These are phyloP conservation scores for Mycteria americana DNA, from an alignment of 2,797 vertebrate species.

Conservation along the genomic window DNA sequence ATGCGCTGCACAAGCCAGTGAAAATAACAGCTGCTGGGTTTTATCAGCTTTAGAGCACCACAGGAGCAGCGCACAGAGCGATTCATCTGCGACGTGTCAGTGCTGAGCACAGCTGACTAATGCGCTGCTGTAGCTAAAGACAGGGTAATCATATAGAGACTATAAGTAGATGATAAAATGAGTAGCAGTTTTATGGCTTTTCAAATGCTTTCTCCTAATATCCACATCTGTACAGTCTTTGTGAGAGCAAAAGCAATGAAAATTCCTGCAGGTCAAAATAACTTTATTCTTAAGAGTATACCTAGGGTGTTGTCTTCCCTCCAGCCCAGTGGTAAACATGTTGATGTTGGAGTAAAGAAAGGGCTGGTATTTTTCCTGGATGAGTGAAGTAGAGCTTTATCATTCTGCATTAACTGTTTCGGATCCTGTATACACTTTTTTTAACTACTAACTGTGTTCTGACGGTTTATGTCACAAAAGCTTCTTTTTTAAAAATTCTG, in stretches of 20 bases:
- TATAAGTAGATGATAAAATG: conserved; percentile 28
- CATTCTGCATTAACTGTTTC: conserved; percentile 33
- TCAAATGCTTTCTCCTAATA: background rate
- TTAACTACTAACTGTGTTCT: background rate
- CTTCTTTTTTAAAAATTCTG: background rate
- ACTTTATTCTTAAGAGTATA: conserved; percentile 59
- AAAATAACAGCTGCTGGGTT: conserved; percentile 64
- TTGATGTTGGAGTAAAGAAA: conserved; percentile 55
- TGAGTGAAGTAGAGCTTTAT: conserved; percentile 1
- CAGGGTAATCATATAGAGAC: background rate
- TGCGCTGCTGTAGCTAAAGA: background rate
- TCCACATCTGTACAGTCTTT: conserved; percentile 41
- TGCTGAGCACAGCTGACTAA: conserved; percentile 8
- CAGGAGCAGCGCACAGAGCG: background rate
- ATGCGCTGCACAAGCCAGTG: conserved; percentile 6
- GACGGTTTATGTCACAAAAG: background rate
- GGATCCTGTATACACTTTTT: background rate
- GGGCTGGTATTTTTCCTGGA: conserved; percentile 23
- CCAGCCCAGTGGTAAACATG: conserved; percentile 45
- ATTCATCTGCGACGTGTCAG: background rate
- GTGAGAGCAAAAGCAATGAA: conserved; percentile 27
- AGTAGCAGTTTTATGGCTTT: conserved; percentile 9
- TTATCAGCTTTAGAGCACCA: conserved; percentile 53
- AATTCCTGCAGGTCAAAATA: conserved; percentile 49
- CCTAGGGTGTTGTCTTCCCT: conserved; percentile 57